phyloP scores from a whole-genome alignment of 2,797 vertebrate genomes.

The Hyperoplus immaculatus region DNA sequence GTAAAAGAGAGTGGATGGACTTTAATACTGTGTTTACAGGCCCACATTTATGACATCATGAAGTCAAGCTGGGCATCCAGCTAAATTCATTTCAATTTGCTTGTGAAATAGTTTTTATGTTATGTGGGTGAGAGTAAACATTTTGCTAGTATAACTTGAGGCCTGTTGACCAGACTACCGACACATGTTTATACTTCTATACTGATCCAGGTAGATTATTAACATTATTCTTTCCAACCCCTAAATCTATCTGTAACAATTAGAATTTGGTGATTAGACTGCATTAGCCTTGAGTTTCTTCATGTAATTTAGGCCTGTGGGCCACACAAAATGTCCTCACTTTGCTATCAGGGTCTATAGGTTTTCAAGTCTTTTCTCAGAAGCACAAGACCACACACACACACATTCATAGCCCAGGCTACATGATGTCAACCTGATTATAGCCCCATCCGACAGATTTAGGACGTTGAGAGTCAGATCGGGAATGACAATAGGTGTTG shows the following conservation, averaged over 20 bases:
- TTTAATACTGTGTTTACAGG: constrained; percentile 69
- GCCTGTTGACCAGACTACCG: background rate
- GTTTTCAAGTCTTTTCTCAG: background rate
- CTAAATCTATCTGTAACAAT: no score
- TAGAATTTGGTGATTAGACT: background rate
- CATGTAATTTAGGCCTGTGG: constrained; percentile 1
- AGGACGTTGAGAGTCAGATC: no score
- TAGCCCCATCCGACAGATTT: no score
- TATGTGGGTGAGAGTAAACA: constrained; percentile 30
- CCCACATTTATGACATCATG: constrained; percentile 79
- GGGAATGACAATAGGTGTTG: no score
- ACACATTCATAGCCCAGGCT: background rate
- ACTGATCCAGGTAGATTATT: constrained; percentile 2
- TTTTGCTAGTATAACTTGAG: constrained; percentile 8
- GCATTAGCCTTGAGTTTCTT: background rate
- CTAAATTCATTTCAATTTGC: constrained; percentile 59
- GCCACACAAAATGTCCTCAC: background rate
- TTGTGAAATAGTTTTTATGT: constrained; percentile 63
- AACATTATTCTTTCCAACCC: constrained; percentile 4
- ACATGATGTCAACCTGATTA: no score
- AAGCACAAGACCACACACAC: background rate
- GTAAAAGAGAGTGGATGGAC: constrained; percentile 63
- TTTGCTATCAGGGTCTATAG: constrained; percentile 11
- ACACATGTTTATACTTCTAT: constrained; percentile 5
- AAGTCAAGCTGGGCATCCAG: constrained; percentile 55